Evolutionary conservation across 2,888 invertebrate genomes (phyloP).

Genomic region (Boloria selene): DNA sequence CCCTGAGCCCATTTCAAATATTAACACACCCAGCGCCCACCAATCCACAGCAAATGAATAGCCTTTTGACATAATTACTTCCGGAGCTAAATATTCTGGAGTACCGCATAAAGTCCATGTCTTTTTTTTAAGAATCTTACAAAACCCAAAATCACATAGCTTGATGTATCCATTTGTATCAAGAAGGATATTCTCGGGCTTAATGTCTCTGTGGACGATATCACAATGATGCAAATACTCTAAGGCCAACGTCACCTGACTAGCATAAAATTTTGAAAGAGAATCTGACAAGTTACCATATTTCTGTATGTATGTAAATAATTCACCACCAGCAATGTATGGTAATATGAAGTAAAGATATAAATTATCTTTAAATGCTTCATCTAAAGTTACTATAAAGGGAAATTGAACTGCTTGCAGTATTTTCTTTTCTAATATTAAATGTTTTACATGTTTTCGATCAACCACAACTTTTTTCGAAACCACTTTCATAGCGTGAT

Average conservation of each 20-base stretch:
- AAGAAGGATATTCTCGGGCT: conserved; percentile 95
- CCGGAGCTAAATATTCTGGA: conserved; percentile 98
- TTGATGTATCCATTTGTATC: conserved; percentile 89
- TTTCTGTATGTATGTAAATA: conserved; percentile 89
- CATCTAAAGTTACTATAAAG: conserved; percentile 90
- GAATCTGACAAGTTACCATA: conserved; percentile 86
- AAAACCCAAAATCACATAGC: conserved; percentile 97
- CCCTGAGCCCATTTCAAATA: conserved; percentile 95
- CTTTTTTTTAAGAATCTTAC: conserved; percentile 88
- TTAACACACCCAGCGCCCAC: conserved; percentile 96
- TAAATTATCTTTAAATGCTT: conserved; percentile 91
- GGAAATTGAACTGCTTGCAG: conserved; percentile 92
- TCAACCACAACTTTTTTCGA: conserved; percentile 93
- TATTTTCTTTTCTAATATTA: conserved; percentile 93
- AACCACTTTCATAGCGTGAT: conserved; percentile 94
- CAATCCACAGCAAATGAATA: conserved; percentile 97
- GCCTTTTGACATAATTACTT: conserved; percentile 94
- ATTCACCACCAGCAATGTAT: conserved; percentile 91
- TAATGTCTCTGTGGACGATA: conserved; percentile 94
- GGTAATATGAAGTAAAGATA: conserved; percentile 93
- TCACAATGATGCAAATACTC: conserved; percentile 95
- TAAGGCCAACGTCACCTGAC: conserved; percentile 92
- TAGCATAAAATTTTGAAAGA: conserved; percentile 92
- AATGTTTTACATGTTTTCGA: conserved; percentile 93
- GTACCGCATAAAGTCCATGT: conserved; percentile 98